Evolutionary conservation across 2,113 vertebrate genomes (phyloP).

Genomic region (Martes martes): DNA sequence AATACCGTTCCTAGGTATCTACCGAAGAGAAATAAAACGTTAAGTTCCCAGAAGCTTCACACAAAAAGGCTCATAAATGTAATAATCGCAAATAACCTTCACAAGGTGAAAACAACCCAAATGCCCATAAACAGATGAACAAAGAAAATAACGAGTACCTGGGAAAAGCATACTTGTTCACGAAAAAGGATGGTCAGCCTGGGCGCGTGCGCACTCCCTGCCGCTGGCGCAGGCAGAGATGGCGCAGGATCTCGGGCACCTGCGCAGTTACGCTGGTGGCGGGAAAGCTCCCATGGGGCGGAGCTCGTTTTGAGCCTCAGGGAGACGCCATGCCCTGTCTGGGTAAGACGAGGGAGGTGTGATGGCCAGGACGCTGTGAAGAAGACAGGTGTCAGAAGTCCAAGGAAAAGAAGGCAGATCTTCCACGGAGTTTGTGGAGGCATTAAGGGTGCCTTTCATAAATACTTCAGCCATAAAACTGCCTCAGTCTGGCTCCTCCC

Average conservation of each 20-base stretch:
- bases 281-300: not conserved
- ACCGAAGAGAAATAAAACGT: not conserved
- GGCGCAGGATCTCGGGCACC: not conserved
- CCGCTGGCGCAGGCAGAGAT: rapidly evolving
- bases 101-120: not conserved
- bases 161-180: rapidly evolving
- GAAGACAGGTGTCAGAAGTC: too few relatives aligned
- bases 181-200: rapidly evolving
- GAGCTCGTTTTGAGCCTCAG: rapidly evolving
- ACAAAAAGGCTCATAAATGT: not conserved
- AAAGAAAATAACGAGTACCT: not conserved
- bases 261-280: rapidly evolving
- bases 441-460: not conserved
- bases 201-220: too few relatives aligned
- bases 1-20: not conserved
- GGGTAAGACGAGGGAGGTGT: not conserved
- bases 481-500: not conserved
- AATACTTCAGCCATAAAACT: not conserved
- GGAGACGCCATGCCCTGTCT: rapidly evolving
- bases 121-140: not conserved
- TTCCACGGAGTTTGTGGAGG: not conserved
- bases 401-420: not conserved
- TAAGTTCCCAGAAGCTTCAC: not conserved
- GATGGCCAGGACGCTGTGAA: rapidly evolving
- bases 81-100: not conserved